Percentiles rank a stretch among this genome's conserved stretches.
phyloP scores from a whole-genome alignment of 2,113 vertebrate genomes.

The Limanda limanda region DNA sequence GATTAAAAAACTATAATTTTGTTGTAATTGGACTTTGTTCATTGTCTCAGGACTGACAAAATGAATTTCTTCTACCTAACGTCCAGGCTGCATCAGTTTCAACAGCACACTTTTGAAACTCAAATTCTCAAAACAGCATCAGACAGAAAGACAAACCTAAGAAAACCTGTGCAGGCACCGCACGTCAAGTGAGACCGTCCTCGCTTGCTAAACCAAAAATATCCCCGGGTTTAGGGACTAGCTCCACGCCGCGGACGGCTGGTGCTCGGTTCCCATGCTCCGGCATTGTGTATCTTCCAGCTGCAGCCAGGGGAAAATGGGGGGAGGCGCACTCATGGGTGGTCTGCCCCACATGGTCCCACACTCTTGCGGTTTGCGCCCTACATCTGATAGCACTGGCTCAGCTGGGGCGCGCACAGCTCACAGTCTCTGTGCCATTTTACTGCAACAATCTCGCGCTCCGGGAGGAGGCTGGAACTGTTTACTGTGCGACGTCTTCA shows the following conservation, averaged over 20 bases:
- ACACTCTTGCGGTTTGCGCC: constrained; percentile 79
- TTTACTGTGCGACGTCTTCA: constrained; percentile 57
- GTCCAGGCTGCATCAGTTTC: constrained; percentile 29
- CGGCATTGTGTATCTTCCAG: constrained; percentile 72
- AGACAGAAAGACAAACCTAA: constrained; percentile 2
- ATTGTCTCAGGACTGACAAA: neutral
- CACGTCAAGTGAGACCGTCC: constrained; percentile 33
- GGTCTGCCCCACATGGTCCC: constrained; percentile 82
- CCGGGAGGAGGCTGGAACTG: constrained; percentile 58
- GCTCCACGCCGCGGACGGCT: constrained; percentile 50
- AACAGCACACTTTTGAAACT: constrained; percentile 26
- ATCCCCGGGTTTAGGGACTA: constrained; percentile 43
- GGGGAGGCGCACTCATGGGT: constrained; percentile 75
- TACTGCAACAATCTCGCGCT: constrained; percentile 57
- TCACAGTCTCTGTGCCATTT: constrained; percentile 70
- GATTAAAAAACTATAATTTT: neutral
- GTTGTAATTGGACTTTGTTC: neutral
- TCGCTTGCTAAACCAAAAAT: constrained; percentile 59
- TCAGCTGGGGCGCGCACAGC: constrained; percentile 69
- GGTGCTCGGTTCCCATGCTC: constrained; percentile 77
- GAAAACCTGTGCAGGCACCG: constrained; percentile 23
- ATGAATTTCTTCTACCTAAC: constrained; percentile 4
- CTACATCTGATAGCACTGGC: constrained; percentile 80
- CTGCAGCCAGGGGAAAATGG: constrained; percentile 65
- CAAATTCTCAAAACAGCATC: constrained; percentile 34